A percentile compares a stretch with the other conserved stretches of the same genome.
These are phyloP conservation scores for Celastrina argiolus DNA, from an alignment of 2,888 invertebrate genomes.

Conservation along the genomic window DNA sequence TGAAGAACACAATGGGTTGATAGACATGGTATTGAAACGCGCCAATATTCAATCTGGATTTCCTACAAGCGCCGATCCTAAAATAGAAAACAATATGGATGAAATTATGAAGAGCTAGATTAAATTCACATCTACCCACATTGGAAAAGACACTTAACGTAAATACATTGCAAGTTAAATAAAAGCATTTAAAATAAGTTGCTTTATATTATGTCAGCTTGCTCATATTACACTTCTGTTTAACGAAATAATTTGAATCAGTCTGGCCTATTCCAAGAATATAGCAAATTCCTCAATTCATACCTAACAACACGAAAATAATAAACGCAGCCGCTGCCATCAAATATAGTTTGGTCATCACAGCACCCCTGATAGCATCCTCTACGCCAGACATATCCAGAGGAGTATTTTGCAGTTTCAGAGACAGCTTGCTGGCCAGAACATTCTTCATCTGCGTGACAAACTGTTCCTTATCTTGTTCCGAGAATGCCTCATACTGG, in stretches of 20 bases:
- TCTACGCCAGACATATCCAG: constrained; percentile 49
- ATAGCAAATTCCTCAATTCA: constrained; percentile 9
- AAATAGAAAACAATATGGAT: neutral
- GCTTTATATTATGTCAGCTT: no score
- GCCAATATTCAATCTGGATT: no score
- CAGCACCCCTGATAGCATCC: constrained; percentile 49
- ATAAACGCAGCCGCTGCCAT: constrained; percentile 44
- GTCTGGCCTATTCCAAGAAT: neutral
- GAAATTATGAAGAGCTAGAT: neutral
- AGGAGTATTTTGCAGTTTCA: constrained; percentile 47
- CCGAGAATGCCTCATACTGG: constrained; percentile 49
- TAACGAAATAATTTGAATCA: neutral
- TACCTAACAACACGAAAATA: constrained; percentile 38
- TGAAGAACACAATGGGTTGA: no score
- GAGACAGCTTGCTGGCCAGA: constrained; percentile 47
- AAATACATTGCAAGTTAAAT: no score
- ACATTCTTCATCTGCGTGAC: constrained; percentile 54
- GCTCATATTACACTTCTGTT: no score
- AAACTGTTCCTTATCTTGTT: constrained; percentile 54
- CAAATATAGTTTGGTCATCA: constrained; percentile 48
- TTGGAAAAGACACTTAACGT: no score
- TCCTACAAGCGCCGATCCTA: neutral
- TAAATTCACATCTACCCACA: no score
- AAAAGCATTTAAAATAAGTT: no score
- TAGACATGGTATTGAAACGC: no score